Base-by-base conservation (phyloP, 2,888 invertebrate species). In the Watsonalla cultraria region DNA sequence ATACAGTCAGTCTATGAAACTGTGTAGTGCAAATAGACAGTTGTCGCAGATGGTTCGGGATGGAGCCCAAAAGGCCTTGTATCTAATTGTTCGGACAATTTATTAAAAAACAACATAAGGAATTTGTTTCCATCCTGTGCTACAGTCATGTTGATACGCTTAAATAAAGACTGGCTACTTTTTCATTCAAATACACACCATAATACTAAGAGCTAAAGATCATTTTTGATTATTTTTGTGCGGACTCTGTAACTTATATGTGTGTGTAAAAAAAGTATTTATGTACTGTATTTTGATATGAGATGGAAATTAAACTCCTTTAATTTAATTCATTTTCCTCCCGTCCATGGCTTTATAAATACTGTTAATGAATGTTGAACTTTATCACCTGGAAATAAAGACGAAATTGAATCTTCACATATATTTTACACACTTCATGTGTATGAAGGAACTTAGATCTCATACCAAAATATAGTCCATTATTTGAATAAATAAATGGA, bases 121-220 rank as follows among this genome's bases (percentile, higher is more conserved):
- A 47, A 54, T 57, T 55, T 55, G 56, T 56, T 56, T 56, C 59
- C 56, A 54, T 55, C 57, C 61, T 62, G 61, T 65, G 60, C 61
- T 56, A 57, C 24, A 24, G 24, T 24, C 24, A 24, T 64, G 61
- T 61, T 51, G 54, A 58, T 70, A 73, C 67, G 65, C 61, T 64
- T 65, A 65, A 60, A 52, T 56, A 51, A 68, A 70, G 68, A 73
- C 72, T 72, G 72, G 67, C 58, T 62, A 61, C 51, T 57, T 46
- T 49, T 65, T 58, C 55, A 55, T 14, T 54, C 55, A 51, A 62
- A 58, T 46, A 52, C 47, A 51, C 47, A 50, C 46, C 47, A 47
- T 13, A 46, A 45, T 45, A 50, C 35, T 45, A 45, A 34, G 49
- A 6, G 14, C 37, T 49, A 39, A 39, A 49, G 49, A 37, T 49